Conservation (phyloP, 2,888 invertebrate genomes). For the Belgica antarctica region DNA sequence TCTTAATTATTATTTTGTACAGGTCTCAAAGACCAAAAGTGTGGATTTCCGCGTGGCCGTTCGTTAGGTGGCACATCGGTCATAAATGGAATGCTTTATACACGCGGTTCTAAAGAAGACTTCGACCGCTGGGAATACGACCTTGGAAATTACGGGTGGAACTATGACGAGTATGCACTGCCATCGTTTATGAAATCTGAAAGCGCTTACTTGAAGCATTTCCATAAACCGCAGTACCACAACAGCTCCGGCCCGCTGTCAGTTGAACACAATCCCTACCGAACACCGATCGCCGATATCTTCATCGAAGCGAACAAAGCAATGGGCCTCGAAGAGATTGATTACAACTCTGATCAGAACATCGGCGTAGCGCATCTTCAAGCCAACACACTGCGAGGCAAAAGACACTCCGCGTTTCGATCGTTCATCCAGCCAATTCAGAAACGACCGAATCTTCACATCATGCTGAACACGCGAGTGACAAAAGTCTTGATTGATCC, state of each 20-base stretch:
- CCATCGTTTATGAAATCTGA: conserved; percentile 55
- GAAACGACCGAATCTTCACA: conserved; percentile 55
- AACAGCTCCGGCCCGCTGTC: conserved; percentile 53
- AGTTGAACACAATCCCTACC: conserved; percentile 46
- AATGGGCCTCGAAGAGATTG: conserved; percentile 54
- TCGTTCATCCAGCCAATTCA: conserved; percentile 60
- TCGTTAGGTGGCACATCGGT: conserved; percentile 59
- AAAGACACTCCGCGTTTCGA: conserved; percentile 59
- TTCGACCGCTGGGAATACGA: conserved; percentile 65
- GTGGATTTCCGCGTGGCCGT: conserved; percentile 58
- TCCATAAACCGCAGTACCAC: conserved; percentile 51
- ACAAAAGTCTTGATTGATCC: conserved; percentile 60
- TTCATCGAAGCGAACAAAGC: conserved; percentile 53
- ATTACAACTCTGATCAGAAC: conserved; percentile 54
- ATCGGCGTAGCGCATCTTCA: conserved; percentile 55
- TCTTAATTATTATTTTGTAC: not conserved
- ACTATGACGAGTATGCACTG: conserved; percentile 53
- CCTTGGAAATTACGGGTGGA: conserved; percentile 60
- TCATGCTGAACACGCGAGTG: conserved; percentile 60
- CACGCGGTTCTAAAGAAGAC: conserved; percentile 62
- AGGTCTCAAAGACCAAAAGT: conserved; percentile 51
- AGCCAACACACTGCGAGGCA: conserved; percentile 57
- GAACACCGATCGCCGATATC: conserved; percentile 53
- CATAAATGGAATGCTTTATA: conserved; percentile 59
- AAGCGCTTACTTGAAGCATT: conserved; percentile 47